Base-by-base conservation (phyloP, 1,140 invertebrate species). In the Bathynomus jamesi region DNA sequence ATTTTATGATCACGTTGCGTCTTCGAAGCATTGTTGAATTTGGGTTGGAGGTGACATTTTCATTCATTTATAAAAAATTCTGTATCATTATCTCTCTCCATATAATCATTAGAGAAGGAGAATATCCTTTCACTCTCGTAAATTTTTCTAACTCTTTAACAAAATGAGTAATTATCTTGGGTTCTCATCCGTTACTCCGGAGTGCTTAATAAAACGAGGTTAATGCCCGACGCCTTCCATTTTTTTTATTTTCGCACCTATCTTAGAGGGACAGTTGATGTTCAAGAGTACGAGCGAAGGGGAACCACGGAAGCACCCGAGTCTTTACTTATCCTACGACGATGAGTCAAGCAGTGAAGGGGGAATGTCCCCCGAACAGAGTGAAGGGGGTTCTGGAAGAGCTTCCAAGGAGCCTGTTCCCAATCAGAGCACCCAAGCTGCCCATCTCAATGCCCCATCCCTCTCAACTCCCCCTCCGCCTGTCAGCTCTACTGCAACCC, bases 221-320 rank as follows among this genome's bases (percentile, higher is more conserved):
- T n/a, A n/a, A n/a, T n/a, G n/a, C n/a, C n/a, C n/a, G n/a, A n/a
- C n/a, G n/a, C n/a, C n/a, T n/a, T n/a, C n/a, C n/a, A n/a, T n/a
- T n/a, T n/a, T n/a, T n/a, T 53, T 53, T 53, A 53, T 5, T 3
- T 5, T 53, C 1, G 2, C 40, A 70, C 74, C 21, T 73, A 74
- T 82, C 81, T 2, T 82, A 90, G 89, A 95, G 84, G 95, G 94
- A 46, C 88, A 90, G 68, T 90, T 98, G 79, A 89, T 91, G 70
- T 97, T 96, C 83, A 94, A 94, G 80, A 90, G 91, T 4, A 96
- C 94, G 53, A 91, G 91, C 79, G 94, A 96, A 81, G 93, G 90
- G 0, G 88, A 91, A 71, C 84, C 92, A 7, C 89, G 89, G 5
- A 88, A 93, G 69, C 90, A 91, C 76, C 92, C 91, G 3, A 88